Base-by-base conservation (phyloP, 2,797 vertebrate species). In the Antennarius maculatus region DNA sequence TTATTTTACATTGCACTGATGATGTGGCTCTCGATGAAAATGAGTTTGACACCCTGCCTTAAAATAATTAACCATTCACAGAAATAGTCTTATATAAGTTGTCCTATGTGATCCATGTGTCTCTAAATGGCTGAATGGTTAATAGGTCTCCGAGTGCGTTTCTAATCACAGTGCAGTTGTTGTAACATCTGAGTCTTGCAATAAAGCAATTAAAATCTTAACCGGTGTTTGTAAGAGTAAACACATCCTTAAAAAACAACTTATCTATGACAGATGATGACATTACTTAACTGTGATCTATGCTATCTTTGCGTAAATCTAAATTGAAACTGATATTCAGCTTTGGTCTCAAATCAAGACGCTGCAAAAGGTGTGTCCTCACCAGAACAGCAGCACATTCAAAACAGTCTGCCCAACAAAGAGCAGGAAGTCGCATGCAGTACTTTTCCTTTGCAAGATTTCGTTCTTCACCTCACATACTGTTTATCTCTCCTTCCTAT, bases 371-470 rank as follows among this genome's bases (percentile, higher is more conserved):
- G n/a, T 63, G 3, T 52, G 69, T 79, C 76, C 62, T 69, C 62
- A 72, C 49, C 75, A 82, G 51, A 66, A 15, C 7, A 74, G 61
- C 64, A 60, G 47, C 42, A 50, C 11, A 31, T 16, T 17, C 51
- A 70, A 27, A 67, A 45, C 68, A 51, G 5, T 17, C 45, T 58
- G 60, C 45, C 52, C 29, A 54, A 46, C 17, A 27, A 39, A 74
- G 61, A 65, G 23, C 17, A 69, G 53, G 57, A 53, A 77, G 66
- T 59, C 11, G 7, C 73, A 67, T 39, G 52, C 86, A 84, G 90
- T 92, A 92, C 83, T 93, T 93, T 92, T 92, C 91, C 92, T 92
- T 84, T 90, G 69, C 68, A 71, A 73, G 67, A 82, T 79, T 79
- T 77, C 83, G 65, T 74, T 83, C 59, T 77, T 54, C 79, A 74